phyloP scores from a whole-genome alignment of 2,888 invertebrate genomes.

The Platycnemis pennipes region DNA sequence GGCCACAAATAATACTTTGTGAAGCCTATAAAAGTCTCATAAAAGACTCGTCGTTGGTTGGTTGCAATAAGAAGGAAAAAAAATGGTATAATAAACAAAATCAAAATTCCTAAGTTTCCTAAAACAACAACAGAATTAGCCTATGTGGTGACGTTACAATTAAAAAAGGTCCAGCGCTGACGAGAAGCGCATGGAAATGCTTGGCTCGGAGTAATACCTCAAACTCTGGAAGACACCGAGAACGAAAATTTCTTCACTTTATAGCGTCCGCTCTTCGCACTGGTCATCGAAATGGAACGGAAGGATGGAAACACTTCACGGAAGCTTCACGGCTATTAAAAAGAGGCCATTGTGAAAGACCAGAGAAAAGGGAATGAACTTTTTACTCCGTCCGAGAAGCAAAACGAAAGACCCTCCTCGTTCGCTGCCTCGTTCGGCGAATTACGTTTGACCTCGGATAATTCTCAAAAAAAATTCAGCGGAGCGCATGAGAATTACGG shows the following conservation, averaged over 20 bases:
- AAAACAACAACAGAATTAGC: too few relatives aligned
- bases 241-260: background rate
- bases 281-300: background rate
- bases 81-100: too few relatives aligned
- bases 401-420: background rate
- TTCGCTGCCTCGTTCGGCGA: background rate
- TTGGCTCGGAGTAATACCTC: too few relatives aligned
- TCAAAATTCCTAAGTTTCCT: too few relatives aligned
- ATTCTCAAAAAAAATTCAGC: background rate
- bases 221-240: background rate
- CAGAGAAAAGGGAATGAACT: background rate
- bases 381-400: background rate
- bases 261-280: background rate
- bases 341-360: background rate
- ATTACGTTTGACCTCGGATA: background rate
- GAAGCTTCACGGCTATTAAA: conserved; percentile 1
- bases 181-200: too few relatives aligned
- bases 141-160: too few relatives aligned
- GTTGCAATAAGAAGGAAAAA: too few relatives aligned
- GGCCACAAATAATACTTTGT: too few relatives aligned
- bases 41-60: too few relatives aligned
- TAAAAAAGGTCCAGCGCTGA: too few relatives aligned
- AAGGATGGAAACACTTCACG: background rate
- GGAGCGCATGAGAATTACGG: background rate
- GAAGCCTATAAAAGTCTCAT: too few relatives aligned